Conservation (phyloP, 2,888 invertebrate genomes). For the Ceramica pisi region DNA sequence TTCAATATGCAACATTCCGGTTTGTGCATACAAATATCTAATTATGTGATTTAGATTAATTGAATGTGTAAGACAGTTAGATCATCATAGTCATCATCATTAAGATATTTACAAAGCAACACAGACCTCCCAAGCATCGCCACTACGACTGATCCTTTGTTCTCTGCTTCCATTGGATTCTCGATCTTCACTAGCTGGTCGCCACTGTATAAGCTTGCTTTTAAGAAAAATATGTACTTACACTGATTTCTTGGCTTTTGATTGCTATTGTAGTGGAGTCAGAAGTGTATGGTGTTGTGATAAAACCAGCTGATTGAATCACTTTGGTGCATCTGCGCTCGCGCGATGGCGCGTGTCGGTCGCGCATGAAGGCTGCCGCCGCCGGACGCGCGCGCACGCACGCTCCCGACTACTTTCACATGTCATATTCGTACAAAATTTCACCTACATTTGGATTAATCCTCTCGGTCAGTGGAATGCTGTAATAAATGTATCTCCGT, state of each 20-base stretch:
- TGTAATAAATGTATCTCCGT: slow-evolving; percentile 27
- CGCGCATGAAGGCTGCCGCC: slow-evolving; percentile 77
- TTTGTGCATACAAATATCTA: slow-evolving; percentile 21
- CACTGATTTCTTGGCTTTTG: neutral
- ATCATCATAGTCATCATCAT: slow-evolving; percentile 3
- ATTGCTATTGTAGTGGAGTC: slow-evolving; percentile 26
- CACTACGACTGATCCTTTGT: neutral
- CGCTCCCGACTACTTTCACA: slow-evolving; percentile 82
- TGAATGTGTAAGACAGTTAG: neutral
- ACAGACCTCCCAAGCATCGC: neutral
- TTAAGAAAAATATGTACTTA: neutral
- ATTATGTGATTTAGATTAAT: neutral
- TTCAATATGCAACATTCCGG: slow-evolving; percentile 32
- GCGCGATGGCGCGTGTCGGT: slow-evolving; percentile 79
- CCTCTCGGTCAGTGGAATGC: slow-evolving; percentile 64
- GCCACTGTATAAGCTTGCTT: neutral
- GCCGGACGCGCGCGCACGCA: slow-evolving; percentile 74
- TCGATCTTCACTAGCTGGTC: neutral
- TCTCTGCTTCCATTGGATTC: neutral
- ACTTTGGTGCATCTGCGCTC: slow-evolving; percentile 63
- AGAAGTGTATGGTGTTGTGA: slow-evolving; percentile 27
- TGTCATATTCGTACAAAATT: slow-evolving; percentile 78
- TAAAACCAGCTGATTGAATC: slow-evolving; percentile 62
- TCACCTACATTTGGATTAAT: slow-evolving; percentile 79
- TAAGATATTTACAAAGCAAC: neutral